Percentiles rank a stretch among this genome's conserved stretches.
Evolutionary conservation across 2,888 invertebrate species (phyloP).

Genomic region (Luperina nickerlii): DNA sequence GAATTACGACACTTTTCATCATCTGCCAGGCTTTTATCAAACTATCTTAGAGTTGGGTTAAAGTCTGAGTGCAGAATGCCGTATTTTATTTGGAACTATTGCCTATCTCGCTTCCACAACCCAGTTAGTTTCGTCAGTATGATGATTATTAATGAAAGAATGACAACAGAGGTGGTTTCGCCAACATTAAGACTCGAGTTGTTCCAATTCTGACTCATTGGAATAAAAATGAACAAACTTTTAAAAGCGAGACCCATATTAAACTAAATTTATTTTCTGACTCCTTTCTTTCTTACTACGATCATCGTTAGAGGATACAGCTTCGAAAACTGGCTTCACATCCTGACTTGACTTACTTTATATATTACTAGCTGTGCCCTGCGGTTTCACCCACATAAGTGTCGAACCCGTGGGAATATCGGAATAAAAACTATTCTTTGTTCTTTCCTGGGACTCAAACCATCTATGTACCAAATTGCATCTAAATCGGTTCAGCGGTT

Average conservation of each 20-base stretch:
- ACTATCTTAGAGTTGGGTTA: too few relatives aligned
- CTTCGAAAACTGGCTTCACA: background rate
- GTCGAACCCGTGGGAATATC: too few relatives aligned
- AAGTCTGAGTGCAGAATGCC: background rate
- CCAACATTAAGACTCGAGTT: background rate
- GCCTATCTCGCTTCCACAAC: background rate
- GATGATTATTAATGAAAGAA: constrained; percentile 12
- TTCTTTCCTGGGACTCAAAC: too few relatives aligned
- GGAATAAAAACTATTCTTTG: too few relatives aligned
- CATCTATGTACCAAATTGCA: too few relatives aligned
- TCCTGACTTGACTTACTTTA: background rate
- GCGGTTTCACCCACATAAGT: too few relatives aligned
- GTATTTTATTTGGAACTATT: background rate
- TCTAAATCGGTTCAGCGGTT: too few relatives aligned
- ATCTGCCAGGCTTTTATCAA: background rate
- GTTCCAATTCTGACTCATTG: background rate
- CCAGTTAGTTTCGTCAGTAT: background rate
- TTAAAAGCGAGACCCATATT: background rate
- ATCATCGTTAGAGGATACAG: too few relatives aligned
- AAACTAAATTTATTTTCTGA: too few relatives aligned
- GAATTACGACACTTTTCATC: background rate
- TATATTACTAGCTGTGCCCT: too few relatives aligned
- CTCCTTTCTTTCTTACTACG: background rate
- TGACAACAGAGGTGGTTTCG: too few relatives aligned
- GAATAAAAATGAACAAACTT: background rate